Percentiles rank a stretch among this genome's conserved stretches.
Evolutionary conservation across 2,113 vertebrate species (phyloP).

Genomic region (Salvelinus namaycush): DNA sequence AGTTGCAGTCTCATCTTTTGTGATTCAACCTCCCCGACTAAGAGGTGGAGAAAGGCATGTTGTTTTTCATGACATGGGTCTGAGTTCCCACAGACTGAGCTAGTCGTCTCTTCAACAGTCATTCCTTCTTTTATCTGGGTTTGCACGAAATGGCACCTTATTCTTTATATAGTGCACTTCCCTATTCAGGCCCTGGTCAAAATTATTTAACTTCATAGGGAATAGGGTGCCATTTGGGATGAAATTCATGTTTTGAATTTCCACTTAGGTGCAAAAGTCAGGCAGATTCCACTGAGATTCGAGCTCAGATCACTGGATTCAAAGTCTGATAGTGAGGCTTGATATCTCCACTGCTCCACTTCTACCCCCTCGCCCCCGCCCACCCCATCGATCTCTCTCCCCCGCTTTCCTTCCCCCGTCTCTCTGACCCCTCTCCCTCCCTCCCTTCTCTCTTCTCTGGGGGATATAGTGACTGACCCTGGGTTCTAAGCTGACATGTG

Average conservation of each 20-base stretch:
- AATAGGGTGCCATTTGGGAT: no score
- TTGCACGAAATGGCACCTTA: no score
- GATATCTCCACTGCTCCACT: background rate
- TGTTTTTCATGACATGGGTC: background rate
- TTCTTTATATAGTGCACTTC: no score
- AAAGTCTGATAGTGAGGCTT: no score
- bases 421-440: background rate
- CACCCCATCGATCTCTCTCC: background rate
- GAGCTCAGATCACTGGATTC: no score
- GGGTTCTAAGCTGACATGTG: background rate
- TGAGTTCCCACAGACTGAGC: background rate
- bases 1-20: background rate
- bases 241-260: no score
- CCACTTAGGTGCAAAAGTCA: no score
- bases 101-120: background rate
- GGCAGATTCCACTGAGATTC: no score
- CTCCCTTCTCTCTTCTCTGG: slow-evolving; percentile 21
- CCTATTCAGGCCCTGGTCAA: no score
- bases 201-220: no score
- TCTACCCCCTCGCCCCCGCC: background rate
- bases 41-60: background rate
- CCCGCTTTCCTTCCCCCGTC: background rate
- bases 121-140: background rate
- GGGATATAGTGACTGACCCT: background rate
- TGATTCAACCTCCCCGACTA: background rate